These are phyloP conservation scores for Hephaestus fuliginosus DNA, from an alignment of 2,797 vertebrate species.

Conservation along the genomic window DNA sequence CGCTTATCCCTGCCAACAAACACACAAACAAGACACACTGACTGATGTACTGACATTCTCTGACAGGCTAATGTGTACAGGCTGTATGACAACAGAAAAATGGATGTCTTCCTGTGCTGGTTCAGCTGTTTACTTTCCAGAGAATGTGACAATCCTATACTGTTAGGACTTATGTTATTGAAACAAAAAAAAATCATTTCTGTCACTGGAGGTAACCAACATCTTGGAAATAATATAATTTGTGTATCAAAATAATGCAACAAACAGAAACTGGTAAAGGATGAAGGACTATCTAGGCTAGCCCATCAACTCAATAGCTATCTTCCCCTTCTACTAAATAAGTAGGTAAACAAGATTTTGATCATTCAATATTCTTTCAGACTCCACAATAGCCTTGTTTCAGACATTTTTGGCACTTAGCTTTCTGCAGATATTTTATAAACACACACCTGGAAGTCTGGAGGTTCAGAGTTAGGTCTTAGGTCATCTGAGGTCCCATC, in stretches of 20 bases:
- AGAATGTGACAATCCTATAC: background rate
- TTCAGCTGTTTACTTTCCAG: conserved; percentile 22
- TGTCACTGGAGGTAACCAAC: background rate
- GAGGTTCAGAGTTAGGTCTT: background rate
- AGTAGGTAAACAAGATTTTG: background rate
- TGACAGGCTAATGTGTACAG: conserved; percentile 16
- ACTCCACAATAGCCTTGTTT: background rate
- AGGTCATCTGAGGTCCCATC: background rate
- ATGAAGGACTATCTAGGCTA: background rate
- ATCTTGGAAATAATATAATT: background rate
- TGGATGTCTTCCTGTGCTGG: background rate
- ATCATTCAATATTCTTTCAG: background rate
- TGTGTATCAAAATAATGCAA: conserved; percentile 1
- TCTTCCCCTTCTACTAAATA: background rate
- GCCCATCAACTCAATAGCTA: background rate
- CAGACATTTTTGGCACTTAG: background rate
- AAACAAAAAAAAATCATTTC: background rate
- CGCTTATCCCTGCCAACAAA: conserved; percentile 30
- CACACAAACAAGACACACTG: conserved; percentile 12
- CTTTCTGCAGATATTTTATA: background rate
- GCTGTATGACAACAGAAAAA: conserved; percentile 21
- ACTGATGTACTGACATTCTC: conserved; percentile 19
- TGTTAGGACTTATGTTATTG: background rate
- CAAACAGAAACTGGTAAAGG: background rate
- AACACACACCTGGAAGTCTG: conserved; percentile 1